Percentiles rank a stretch among this genome's conserved stretches.
These are phyloP conservation scores for Penelope pileata DNA, from an alignment of 2,113 vertebrate genomes.

Conservation along the genomic window DNA sequence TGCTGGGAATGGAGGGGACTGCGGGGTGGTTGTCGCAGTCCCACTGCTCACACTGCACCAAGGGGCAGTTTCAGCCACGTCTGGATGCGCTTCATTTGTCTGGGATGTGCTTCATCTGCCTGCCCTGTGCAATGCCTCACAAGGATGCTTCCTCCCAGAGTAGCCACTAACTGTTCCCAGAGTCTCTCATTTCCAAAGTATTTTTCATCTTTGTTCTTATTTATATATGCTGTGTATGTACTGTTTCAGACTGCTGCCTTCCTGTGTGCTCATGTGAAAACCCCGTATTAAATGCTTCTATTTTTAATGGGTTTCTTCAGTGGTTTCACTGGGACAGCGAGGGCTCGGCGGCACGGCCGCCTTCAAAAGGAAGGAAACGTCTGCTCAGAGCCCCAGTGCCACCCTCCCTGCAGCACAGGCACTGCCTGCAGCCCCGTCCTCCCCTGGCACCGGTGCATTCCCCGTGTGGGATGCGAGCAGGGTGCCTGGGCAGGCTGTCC, in stretches of 20 bases:
- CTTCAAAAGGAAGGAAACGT: neutral
- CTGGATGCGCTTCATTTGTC: constrained; percentile 3
- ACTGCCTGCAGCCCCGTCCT: neutral
- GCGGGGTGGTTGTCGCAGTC: neutral
- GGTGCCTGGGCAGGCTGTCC: neutral
- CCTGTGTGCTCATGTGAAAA: constrained; percentile 45
- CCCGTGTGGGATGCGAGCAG: neutral
- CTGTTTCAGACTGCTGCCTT: constrained; percentile 41
- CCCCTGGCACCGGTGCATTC: neutral
- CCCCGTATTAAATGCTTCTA: constrained; percentile 69
- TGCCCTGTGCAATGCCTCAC: constrained; percentile 24
- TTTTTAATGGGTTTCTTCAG: constrained; percentile 46
- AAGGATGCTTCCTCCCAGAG: constrained; percentile 26
- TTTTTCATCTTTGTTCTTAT: constrained; percentile 61
- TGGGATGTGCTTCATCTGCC: neutral
- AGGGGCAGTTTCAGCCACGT: neutral
- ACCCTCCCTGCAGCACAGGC: neutral
- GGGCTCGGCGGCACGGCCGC: neutral
- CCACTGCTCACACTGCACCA: neutral
- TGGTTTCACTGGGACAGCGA: neutral
- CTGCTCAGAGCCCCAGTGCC: neutral
- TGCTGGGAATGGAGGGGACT: neutral
- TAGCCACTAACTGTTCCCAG: constrained; percentile 43
- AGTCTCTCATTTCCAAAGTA: constrained; percentile 19
- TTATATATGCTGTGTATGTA: constrained; percentile 48